Conservation (phyloP, 1,140 invertebrate species). For the Cydia strobilella region DNA sequence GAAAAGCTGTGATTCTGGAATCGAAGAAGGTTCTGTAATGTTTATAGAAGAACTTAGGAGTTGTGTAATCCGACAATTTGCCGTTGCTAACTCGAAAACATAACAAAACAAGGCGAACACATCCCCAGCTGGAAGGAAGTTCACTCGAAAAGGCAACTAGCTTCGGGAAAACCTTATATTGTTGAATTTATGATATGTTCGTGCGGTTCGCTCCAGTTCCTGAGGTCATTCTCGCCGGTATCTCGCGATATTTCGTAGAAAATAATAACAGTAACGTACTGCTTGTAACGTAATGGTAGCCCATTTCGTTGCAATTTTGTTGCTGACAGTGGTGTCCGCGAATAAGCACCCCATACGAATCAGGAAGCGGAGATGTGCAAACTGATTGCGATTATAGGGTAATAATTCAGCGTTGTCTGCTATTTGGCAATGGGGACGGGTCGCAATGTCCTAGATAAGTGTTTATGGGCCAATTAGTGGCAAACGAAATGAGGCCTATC, state of each 20-base stretch:
- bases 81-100: conserved; percentile 72
- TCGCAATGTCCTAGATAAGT: conserved; percentile 67
- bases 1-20: conserved; percentile 54
- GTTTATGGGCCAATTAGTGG: conserved; percentile 73
- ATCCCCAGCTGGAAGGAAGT: conserved; percentile 72
- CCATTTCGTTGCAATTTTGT: conserved; percentile 55
- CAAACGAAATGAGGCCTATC: conserved; percentile 63
- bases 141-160: conserved; percentile 72
- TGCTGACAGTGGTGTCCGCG: conserved; percentile 36
- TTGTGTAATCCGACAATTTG: conserved; percentile 75
- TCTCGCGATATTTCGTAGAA: conserved; percentile 60
- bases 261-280: conserved; percentile 61
- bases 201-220: conserved; percentile 60
- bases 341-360: conserved; percentile 37
- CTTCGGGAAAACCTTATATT: conserved; percentile 71
- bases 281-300: conserved; percentile 51
- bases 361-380: conserved; percentile 38
- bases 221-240: conserved; percentile 61
- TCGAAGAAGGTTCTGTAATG: conserved; percentile 61
- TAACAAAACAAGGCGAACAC: conserved; percentile 73
- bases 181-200: conserved; percentile 73
- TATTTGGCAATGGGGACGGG: conserved; percentile 56
- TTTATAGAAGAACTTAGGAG: conserved; percentile 73
- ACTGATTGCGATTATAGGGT: conserved; percentile 53
- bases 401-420: conserved; percentile 59